A percentile compares a stretch with the other conserved stretches of the same genome.
Conservation (phyloP, 1,140 invertebrate genomes). For the Eubasilissa regina region DNA sequence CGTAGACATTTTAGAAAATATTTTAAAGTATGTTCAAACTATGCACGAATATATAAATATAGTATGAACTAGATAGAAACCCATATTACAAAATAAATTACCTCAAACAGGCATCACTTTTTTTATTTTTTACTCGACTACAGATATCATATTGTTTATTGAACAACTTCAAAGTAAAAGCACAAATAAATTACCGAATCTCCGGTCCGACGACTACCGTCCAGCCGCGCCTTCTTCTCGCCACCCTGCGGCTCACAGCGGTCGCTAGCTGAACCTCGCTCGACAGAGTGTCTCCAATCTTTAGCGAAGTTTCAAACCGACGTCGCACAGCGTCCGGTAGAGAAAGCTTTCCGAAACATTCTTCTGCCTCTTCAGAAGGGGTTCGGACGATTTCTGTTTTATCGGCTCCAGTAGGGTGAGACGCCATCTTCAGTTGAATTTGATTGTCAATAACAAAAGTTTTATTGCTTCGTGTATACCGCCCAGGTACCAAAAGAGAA, state of each 20-base stretch:
- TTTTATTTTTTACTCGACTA: not conserved
- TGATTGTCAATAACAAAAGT: not conserved
- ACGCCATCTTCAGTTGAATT: conserved; percentile 43
- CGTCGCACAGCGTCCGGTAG: conserved; percentile 52
- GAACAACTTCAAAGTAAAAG: not conserved
- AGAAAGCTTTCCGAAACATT: conserved; percentile 40
- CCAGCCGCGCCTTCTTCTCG: conserved; percentile 75
- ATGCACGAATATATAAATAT: too few relatives aligned
- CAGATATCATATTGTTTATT: conserved; percentile 1
- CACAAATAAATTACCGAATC: conserved; percentile 69
- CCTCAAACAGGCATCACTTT: not conserved
- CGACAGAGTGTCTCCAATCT: conserved; percentile 66
- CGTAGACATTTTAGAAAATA: too few relatives aligned
- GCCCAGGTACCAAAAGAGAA: too few relatives aligned
- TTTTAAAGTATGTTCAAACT: too few relatives aligned
- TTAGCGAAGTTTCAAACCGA: conserved; percentile 52
- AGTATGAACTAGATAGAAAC: too few relatives aligned
- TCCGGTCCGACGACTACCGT: conserved; percentile 77
- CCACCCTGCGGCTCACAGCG: conserved; percentile 64
- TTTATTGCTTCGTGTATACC: too few relatives aligned
- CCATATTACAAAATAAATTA: not conserved
- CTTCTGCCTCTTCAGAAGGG: conserved; percentile 43
- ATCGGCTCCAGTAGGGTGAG: conserved; percentile 26
- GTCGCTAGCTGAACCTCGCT: conserved; percentile 64
- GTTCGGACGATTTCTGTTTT: conserved; percentile 54